Evolutionary conservation across 2,113 vertebrate species (phyloP).

Genomic region (Plotosus lineatus): DNA sequence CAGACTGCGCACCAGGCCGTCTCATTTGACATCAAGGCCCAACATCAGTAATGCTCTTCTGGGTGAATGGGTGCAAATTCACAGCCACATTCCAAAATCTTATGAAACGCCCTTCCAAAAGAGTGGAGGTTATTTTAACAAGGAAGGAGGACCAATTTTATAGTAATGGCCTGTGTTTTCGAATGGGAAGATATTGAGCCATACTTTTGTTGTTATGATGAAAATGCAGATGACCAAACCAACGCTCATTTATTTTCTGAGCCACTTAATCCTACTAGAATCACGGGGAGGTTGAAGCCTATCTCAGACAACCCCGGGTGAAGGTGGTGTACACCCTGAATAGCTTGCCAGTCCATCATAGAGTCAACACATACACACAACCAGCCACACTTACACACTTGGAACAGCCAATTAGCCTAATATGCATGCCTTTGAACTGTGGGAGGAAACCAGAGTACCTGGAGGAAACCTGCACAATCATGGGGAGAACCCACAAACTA

Average conservation of each 20-base stretch:
- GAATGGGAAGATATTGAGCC: not conserved
- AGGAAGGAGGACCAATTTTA: not conserved
- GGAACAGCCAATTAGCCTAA: no score
- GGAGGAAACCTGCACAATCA: no score
- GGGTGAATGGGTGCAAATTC: not conserved
- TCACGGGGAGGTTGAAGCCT: no score
- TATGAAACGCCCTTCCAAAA: not conserved
- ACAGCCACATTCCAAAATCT: not conserved
- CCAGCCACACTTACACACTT: no score
- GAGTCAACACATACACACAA: no score
- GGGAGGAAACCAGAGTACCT: no score
- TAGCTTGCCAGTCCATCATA: no score
- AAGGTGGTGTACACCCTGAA: no score
- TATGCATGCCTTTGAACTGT: no score
- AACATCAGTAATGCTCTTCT: not conserved
- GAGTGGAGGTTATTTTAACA: not conserved
- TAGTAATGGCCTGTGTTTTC: not conserved
- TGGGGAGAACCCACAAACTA: no score
- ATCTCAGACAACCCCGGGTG: no score
- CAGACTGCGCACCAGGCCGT: not conserved
- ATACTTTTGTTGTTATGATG: not conserved
- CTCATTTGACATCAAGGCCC: not conserved
- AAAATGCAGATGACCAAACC: not conserved
- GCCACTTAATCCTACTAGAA: no score
- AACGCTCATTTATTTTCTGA: not conserved